Conservation (phyloP, 53 echinoderm and acorn worm genomes). For the Paracentrotus lividus region DNA sequence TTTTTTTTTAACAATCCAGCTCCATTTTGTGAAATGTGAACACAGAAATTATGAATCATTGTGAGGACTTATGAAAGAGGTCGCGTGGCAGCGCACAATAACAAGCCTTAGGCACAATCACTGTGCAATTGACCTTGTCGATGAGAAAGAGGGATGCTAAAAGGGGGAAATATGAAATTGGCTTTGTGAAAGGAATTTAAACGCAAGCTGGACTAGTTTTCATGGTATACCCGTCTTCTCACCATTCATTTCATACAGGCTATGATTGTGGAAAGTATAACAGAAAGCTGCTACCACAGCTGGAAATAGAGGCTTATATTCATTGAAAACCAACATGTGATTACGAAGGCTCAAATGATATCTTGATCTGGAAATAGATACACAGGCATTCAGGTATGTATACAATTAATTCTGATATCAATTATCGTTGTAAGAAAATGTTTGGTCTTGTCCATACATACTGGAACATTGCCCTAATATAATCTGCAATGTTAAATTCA, state of each 20-base stretch:
- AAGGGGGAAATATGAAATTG: constrained; percentile 53
- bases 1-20: constrained; percentile 16
- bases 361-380: background rate
- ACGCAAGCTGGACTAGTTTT: too few relatives aligned
- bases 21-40: background rate
- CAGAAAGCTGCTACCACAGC: too few relatives aligned
- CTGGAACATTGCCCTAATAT: too few relatives aligned
- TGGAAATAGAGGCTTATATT: too few relatives aligned
- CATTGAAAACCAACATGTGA: background rate
- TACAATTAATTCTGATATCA: background rate
- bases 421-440: too few relatives aligned
- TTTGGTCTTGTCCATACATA: too few relatives aligned
- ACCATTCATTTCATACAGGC: background rate
- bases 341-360: background rate
- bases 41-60: background rate
- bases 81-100: constrained; percentile 51
- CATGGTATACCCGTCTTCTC: background rate
- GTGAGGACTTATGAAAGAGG: background rate
- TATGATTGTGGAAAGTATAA: too few relatives aligned
- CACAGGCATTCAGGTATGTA: constrained; percentile 8
- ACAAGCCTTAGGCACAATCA: constrained; percentile 39
- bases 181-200: constrained; percentile 31
- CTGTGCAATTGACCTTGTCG: constrained; percentile 38
- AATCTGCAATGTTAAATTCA: too few relatives aligned
- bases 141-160: constrained; percentile 1